A percentile compares a stretch with the other conserved stretches of the same genome.
Evolutionary conservation across 1,140 invertebrate genomes (phyloP).

Genomic region (Hermetia illucens): DNA sequence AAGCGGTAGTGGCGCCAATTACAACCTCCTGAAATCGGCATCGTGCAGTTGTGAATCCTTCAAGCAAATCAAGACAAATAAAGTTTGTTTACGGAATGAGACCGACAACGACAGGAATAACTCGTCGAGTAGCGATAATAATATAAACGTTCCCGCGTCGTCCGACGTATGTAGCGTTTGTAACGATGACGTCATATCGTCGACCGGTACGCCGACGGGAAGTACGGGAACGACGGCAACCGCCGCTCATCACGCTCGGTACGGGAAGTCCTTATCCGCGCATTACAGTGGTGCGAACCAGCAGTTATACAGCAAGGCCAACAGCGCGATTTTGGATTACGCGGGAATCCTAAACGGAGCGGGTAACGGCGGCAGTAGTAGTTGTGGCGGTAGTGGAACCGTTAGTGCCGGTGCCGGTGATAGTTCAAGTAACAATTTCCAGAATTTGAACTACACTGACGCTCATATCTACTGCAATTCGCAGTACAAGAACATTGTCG

Average conservation of each 20-base stretch:
- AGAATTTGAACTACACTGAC: constrained; percentile 1
- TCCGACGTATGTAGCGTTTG: constrained; percentile 5
- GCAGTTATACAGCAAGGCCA: constrained; percentile 7
- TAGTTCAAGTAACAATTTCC: constrained; percentile 1
- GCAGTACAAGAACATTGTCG: constrained; percentile 8
- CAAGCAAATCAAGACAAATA: constrained; percentile 6
- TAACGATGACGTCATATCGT: constrained; percentile 2
- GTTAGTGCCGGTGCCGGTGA: neutral
- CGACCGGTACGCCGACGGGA: no score
- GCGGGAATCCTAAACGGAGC: constrained; percentile 14
- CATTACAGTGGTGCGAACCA: constrained; percentile 11
- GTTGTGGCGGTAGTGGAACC: constrained; percentile 2
- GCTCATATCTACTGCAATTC: neutral
- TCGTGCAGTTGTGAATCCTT: constrained; percentile 16
- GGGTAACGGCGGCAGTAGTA: constrained; percentile 15
- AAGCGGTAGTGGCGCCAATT: constrained; percentile 8
- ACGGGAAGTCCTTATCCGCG: no score
- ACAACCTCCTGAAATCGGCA: constrained; percentile 10
- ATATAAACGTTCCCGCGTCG: neutral
- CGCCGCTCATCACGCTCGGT: no score
- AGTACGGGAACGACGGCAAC: no score
- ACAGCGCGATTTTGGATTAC: neutral
- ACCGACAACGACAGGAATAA: neutral
- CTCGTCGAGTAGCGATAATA: neutral
- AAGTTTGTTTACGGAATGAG: neutral